Conservation (phyloP, 2,888 invertebrate species). For the Drosophila koepferae region DNA sequence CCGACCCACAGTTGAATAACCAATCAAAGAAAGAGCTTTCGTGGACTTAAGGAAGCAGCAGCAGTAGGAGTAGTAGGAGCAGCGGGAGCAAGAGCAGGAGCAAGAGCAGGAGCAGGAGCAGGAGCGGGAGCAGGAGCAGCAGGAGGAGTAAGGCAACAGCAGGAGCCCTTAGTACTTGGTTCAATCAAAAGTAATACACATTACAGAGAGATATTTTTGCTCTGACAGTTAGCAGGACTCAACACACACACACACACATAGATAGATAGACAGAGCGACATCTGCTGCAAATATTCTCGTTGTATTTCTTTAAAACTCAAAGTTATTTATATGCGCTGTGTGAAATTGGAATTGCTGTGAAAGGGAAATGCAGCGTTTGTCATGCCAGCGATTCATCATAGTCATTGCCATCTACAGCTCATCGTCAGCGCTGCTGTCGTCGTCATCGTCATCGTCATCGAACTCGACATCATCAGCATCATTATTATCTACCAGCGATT, state of each 20-base stretch:
- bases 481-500: conserved; percentile 45
- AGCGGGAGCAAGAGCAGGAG: background rate
- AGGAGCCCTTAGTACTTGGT: conserved; percentile 7
- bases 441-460: background rate
- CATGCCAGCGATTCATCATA: conserved; percentile 68
- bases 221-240: conserved; percentile 5
- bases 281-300: conserved; percentile 32
- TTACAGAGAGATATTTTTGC: conserved; percentile 51
- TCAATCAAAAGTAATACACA: conserved; percentile 61
- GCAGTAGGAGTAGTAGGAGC: background rate
- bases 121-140: background rate
- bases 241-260: background rate
- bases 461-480: conserved; percentile 28
- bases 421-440: conserved; percentile 19
- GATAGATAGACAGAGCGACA: background rate
- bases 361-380: conserved; percentile 52
- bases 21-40: conserved; percentile 49
- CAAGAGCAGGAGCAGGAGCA: background rate
- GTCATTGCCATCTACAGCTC: conserved; percentile 48
- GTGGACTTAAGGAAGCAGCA: conserved; percentile 32
- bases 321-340: conserved; percentile 71
- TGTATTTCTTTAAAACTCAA: conserved; percentile 58
- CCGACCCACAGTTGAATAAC: conserved; percentile 18
- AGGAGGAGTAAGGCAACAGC: background rate
- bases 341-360: conserved; percentile 65